A percentile compares a stretch with the other conserved stretches of the same genome.
Evolutionary conservation across 2,797 vertebrate species (phyloP).

Genomic region (Myotis myotis): DNA sequence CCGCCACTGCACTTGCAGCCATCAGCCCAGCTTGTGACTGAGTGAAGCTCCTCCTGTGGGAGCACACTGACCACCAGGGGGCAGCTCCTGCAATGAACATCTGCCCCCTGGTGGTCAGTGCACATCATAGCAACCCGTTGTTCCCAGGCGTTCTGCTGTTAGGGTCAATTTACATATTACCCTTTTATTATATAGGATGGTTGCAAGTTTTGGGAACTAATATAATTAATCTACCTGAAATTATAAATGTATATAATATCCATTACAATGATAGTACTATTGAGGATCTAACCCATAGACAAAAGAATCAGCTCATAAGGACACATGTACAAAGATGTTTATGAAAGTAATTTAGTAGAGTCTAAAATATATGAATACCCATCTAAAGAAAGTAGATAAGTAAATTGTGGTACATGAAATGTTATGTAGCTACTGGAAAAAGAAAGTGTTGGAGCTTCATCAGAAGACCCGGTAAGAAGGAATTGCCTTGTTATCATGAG

Average conservation of each 20-base stretch:
- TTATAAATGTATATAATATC: not conserved
- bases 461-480: not conserved
- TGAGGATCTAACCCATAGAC: not conserved
- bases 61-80: no score
- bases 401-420: not conserved
- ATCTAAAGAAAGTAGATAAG: not conserved
- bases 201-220: not conserved
- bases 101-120: no score
- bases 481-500: not conserved
- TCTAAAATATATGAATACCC: not conserved
- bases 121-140: no score
- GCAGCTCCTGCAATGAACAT: no score
- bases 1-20: rapidly evolving
- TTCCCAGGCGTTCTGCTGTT: no score
- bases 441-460: not conserved
- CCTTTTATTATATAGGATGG: no score
- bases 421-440: not conserved
- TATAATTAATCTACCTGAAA: not conserved
- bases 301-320: not conserved
- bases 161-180: no score
- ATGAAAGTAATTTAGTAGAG: not conserved
- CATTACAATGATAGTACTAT: not conserved
- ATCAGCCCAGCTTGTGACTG: no score
- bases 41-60: no score
- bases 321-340: not conserved